A percentile compares a stretch with the other conserved stretches of the same genome.
These are phyloP conservation scores for Phengaris arion DNA, from an alignment of 2,888 invertebrate species.

Conservation along the genomic window DNA sequence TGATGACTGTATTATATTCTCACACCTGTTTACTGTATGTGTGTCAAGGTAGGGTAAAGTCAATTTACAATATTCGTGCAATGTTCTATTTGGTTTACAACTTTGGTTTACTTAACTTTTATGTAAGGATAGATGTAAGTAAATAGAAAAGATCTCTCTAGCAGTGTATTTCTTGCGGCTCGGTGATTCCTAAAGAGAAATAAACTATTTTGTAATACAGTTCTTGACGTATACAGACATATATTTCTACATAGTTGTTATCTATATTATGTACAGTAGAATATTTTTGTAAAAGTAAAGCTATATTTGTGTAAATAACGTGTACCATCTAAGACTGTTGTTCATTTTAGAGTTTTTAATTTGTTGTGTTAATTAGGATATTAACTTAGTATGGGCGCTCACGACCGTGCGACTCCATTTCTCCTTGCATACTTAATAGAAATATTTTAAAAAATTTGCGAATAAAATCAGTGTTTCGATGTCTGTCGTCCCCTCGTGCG, in stretches of 20 bases:
- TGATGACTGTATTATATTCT: neutral
- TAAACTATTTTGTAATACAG: slow-evolving; percentile 74
- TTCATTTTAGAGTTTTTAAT: slow-evolving; percentile 76
- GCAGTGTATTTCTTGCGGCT: slow-evolving; percentile 49
- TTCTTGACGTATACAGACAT: slow-evolving; percentile 73
- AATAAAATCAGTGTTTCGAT: neutral
- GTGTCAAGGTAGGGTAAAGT: too few relatives aligned
- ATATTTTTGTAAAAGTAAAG: slow-evolving; percentile 68
- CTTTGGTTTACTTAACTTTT: neutral
- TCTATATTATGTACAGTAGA: slow-evolving; percentile 65
- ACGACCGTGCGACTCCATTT: neutral
- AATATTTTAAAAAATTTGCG: neutral
- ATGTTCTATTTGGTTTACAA: slow-evolving; percentile 15
- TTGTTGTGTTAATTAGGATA: slow-evolving; percentile 66
- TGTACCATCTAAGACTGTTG: slow-evolving; percentile 78
- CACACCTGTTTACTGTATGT: neutral
- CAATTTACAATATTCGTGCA: neutral
- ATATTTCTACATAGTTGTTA: slow-evolving; percentile 77
- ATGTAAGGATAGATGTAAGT: neutral
- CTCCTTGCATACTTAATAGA: neutral
- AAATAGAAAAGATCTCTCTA: slow-evolving; percentile 17
- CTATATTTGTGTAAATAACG: slow-evolving; percentile 74
- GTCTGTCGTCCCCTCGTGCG: slow-evolving; percentile 1
- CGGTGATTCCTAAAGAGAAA: slow-evolving; percentile 66
- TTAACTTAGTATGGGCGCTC: slow-evolving; percentile 52